Evolutionary conservation across 53 echinoderm and acorn worm species (phyloP), one percentile per base, ranked within the genome.

Genomic region (Apostichopus leukothele): DNA sequence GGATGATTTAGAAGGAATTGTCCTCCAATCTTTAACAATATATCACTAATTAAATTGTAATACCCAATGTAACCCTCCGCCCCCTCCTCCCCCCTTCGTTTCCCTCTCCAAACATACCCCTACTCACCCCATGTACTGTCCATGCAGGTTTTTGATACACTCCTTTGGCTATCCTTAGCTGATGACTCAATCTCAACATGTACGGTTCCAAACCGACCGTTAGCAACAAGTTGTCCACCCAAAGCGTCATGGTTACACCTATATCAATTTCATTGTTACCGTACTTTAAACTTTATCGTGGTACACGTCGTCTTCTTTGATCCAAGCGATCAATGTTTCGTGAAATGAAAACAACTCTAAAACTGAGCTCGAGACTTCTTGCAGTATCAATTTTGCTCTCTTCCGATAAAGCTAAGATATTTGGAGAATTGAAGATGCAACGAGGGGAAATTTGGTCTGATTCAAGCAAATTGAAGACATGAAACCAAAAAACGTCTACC

Each of bases 51-150:
- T 39, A 39, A 39, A 39, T 39, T 39, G 39, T 39, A 39, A 39
- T 39, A 39, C 14, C 16, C 63, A 4, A 63, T 71, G 16, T 18
- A 13, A 14, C 6, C 20, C 71, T 19, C 71, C 5, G 1, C 71
- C 20, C 21, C 18, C 71, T 4, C 71, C 6, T 0, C 71, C 6
- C n/a, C 6, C n/a, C 71, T 16, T 71, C 63, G 5, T 63, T 16
- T 63, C 14, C 63, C 11, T 16, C 63, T 13, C 63, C 63, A 71
- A 21, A 71, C 20, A 19, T 71, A 71, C 5, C 0, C 5, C 60
- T 26, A 88, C 97, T 97, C 90, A 97, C 97, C 97, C 97, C 97
- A 89, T 97, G 97, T 5, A 93, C 57, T 1, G 85, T 79, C 97
- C 97, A 94, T 10, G 96, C 86, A 9, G 97, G 97, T 74, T 88